Percentiles rank a stretch among this genome's conserved stretches.
phyloP scores from a whole-genome alignment of 2,797 vertebrate genomes.

The Thunnus albacares region DNA sequence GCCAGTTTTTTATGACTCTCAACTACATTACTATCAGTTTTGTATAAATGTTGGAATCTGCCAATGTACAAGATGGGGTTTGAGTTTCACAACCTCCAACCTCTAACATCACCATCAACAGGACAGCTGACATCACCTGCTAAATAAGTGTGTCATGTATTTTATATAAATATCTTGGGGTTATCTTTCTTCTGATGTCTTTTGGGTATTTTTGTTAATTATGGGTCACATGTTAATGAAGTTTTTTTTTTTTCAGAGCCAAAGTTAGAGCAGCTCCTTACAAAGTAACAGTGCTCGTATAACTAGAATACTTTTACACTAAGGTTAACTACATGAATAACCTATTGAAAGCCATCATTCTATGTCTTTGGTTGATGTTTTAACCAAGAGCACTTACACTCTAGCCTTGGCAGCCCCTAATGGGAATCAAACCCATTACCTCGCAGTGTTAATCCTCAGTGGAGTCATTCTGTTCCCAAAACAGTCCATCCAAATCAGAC shows the following conservation, averaged over 20 bases:
- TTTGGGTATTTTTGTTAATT: conserved; percentile 2
- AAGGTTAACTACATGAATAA: not conserved
- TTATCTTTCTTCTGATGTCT: not conserved
- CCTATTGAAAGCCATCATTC: not conserved
- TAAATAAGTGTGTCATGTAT: not conserved
- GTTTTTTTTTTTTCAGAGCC: not conserved
- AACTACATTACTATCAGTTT: conserved; percentile 6
- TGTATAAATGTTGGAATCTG: conserved; percentile 2
- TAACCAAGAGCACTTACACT: not conserved
- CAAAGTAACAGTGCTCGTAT: not conserved
- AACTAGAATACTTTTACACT: not conserved
- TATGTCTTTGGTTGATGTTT: not conserved
- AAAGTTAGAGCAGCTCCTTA: not conserved
- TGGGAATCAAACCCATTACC: conserved; percentile 1
- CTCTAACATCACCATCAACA: not conserved
- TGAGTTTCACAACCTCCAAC: not conserved
- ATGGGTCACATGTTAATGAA: not conserved
- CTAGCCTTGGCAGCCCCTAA: too few species aligned
- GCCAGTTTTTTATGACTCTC: conserved; percentile 26
- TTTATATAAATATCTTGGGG: not conserved
- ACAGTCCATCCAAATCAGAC: conserved; percentile 36
- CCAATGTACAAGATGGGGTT: not conserved
- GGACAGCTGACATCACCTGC: conserved; percentile 1
- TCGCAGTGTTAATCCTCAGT: not conserved
- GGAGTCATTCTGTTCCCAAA: conserved; percentile 31